A percentile compares a stretch with the other conserved stretches of the same genome.
phyloP scores from a whole-genome alignment of 1,140 invertebrate species.

The Lepidurus arcticus region DNA sequence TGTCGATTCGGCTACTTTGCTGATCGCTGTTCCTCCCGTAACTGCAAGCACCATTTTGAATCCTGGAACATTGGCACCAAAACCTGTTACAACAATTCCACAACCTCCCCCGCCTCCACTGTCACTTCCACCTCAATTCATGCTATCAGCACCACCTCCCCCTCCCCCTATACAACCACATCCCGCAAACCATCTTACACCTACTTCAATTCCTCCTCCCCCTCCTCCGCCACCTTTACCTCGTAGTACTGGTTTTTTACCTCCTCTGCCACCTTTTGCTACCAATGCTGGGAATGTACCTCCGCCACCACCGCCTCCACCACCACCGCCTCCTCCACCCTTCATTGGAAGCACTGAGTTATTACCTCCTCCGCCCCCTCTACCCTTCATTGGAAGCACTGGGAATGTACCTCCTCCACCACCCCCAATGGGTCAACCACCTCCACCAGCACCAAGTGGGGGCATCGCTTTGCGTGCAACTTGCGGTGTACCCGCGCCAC shows the following conservation, averaged over 20 bases:
- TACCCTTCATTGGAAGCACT: slow-evolving; percentile 28
- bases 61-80: too few relatives aligned
- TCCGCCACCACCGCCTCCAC: slow-evolving; percentile 33
- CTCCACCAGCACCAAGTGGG: not conserved
- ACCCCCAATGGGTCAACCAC: not conserved
- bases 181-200: slow-evolving; percentile 36
- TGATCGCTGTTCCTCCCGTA: too few relatives aligned
- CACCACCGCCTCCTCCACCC: slow-evolving; percentile 36
- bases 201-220: slow-evolving; percentile 36
- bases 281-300: slow-evolving; percentile 14
- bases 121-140: slow-evolving; percentile 31
- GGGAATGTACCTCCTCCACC: not conserved
- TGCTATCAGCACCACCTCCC: slow-evolving; percentile 26
- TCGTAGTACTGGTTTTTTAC: not conserved
- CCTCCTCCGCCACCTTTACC: slow-evolving; percentile 34
- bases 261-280: slow-evolving; percentile 36
- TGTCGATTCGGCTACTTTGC: too few relatives aligned
- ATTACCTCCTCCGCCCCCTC: slow-evolving; percentile 14
- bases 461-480: not conserved
- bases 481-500: not conserved
- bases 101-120: slow-evolving; percentile 37
- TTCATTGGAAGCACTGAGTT: slow-evolving; percentile 29
- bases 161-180: slow-evolving; percentile 35
- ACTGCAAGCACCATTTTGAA: too few relatives aligned
- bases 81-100: not conserved